Percentiles rank a stretch among this genome's conserved stretches.
Conservation (phyloP, 2,797 vertebrate species). For the Enteromius afrohamiltoni region DNA sequence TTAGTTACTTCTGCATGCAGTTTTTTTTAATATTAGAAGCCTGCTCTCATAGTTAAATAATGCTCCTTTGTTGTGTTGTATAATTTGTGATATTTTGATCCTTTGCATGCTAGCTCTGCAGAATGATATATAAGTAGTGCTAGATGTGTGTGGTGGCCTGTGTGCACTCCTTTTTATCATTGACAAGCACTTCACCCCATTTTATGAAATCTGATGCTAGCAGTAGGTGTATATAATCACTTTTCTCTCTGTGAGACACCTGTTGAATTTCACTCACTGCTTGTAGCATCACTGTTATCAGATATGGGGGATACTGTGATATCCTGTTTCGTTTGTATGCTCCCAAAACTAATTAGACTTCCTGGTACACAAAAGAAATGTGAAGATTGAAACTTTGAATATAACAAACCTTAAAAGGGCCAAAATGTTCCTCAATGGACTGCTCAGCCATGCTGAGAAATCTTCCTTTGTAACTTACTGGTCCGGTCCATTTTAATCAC, state of each 20-base stretch:
- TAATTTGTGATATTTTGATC: constrained; percentile 21
- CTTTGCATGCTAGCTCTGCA: constrained; percentile 11
- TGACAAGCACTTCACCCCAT: not conserved
- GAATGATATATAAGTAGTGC: not conserved
- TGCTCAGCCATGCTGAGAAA: constrained; percentile 36
- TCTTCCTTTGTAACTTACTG: constrained; percentile 68
- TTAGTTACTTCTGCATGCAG: not conserved
- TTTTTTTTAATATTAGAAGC: not conserved
- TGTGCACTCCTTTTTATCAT: not conserved
- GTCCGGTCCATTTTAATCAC: constrained; percentile 73
- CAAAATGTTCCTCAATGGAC: constrained; percentile 20
- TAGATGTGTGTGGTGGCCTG: constrained; percentile 10
- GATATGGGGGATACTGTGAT: not conserved
- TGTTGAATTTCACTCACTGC: constrained; percentile 18
- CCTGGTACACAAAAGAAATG: not conserved
- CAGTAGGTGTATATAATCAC: not conserved
- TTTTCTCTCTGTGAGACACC: constrained; percentile 25
- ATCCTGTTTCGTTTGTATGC: constrained; percentile 7
- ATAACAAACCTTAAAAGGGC: constrained; percentile 6
- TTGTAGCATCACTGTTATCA: constrained; percentile 1
- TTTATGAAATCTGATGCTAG: not conserved
- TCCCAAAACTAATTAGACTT: not conserved
- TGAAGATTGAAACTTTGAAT: not conserved
- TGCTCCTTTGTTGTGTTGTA: constrained; percentile 10
- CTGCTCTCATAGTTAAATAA: not conserved